Percentiles rank a stretch among this genome's conserved stretches.
phyloP scores from a whole-genome alignment of 2,797 vertebrate species.

The Micropoecilia bifurca region DNA sequence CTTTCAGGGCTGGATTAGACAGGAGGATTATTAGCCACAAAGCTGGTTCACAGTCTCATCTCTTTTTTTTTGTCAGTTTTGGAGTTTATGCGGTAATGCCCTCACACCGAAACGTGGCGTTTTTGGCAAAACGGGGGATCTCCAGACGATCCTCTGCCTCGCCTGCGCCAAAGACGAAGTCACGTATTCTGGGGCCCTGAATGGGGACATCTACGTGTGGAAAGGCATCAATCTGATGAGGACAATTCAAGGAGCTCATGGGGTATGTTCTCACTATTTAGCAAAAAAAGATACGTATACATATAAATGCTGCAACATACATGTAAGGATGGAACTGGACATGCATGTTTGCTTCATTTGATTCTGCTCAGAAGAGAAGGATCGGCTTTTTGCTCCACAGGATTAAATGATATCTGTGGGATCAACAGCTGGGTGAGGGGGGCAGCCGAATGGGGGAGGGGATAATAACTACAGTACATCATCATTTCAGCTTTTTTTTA shows the following conservation, averaged over 20 bases:
- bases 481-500: conserved; percentile 58
- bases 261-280: conserved; percentile 77
- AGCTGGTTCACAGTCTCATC: conserved; percentile 46
- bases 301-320: background rate
- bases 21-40: conserved; percentile 66
- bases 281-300: background rate
- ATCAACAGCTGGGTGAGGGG: conserved; percentile 78
- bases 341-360: conserved; percentile 50
- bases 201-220: conserved; percentile 98
- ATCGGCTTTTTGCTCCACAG: conserved; percentile 76
- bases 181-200: conserved; percentile 97
- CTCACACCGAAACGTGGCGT: conserved; percentile 95
- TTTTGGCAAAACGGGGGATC: conserved; percentile 97
- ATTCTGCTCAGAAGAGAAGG: conserved; percentile 68
- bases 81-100: conserved; percentile 98
- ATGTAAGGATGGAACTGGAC: conserved; percentile 6
- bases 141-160: conserved; percentile 98
- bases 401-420: conserved; percentile 81
- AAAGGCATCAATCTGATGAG: conserved; percentile 94
- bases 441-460: conserved; percentile 66
- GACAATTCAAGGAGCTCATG: conserved; percentile 95
- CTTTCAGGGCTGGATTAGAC: conserved; percentile 66
- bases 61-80: conserved; percentile 89
- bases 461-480: conserved; percentile 63
- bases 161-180: conserved; percentile 96